Conservation (phyloP, 2,888 invertebrate genomes). For the Pseudolycoriella hygida region DNA sequence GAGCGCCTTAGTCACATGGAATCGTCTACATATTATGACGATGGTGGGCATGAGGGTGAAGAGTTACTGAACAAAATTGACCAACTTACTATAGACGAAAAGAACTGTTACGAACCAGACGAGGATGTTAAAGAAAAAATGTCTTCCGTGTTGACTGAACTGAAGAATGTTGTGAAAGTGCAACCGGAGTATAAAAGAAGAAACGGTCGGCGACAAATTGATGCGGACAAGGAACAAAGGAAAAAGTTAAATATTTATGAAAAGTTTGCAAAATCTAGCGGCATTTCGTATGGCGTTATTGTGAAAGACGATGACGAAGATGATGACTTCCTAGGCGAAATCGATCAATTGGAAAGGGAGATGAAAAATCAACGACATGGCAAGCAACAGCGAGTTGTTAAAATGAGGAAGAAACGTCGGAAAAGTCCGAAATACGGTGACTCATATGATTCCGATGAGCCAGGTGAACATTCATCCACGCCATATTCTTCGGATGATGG, state of each 20-base stretch:
- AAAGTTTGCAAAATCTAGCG: slow-evolving; percentile 20
- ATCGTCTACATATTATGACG: slow-evolving; percentile 16
- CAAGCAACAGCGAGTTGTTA: neutral
- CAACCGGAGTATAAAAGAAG: slow-evolving; percentile 26
- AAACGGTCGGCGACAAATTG: slow-evolving; percentile 8
- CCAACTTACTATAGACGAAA: slow-evolving; percentile 31
- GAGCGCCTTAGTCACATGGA: slow-evolving; percentile 57
- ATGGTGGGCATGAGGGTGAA: slow-evolving; percentile 12
- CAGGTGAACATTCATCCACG: slow-evolving; percentile 16
- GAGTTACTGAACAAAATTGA: slow-evolving; percentile 22
- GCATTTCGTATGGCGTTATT: slow-evolving; percentile 14
- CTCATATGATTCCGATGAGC: slow-evolving; percentile 4
- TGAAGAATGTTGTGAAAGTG: slow-evolving; percentile 49
- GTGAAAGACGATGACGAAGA: slow-evolving; percentile 10
- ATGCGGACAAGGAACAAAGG: slow-evolving; percentile 1
- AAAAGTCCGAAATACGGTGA: slow-evolving; percentile 3
- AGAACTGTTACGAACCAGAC: slow-evolving; percentile 36
- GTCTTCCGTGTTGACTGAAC: slow-evolving; percentile 60
- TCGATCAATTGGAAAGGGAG: slow-evolving; percentile 12
- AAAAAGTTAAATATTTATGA: slow-evolving; percentile 13
- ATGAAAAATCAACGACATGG: slow-evolving; percentile 6
- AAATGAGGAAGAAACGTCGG: neutral
- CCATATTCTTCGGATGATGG: slow-evolving; percentile 26
- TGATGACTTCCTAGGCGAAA: slow-evolving; percentile 15
- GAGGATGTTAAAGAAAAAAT: slow-evolving; percentile 60